Base-by-base conservation (phyloP, 1,140 invertebrate genomes). In the Nautilus pompilius region DNA sequence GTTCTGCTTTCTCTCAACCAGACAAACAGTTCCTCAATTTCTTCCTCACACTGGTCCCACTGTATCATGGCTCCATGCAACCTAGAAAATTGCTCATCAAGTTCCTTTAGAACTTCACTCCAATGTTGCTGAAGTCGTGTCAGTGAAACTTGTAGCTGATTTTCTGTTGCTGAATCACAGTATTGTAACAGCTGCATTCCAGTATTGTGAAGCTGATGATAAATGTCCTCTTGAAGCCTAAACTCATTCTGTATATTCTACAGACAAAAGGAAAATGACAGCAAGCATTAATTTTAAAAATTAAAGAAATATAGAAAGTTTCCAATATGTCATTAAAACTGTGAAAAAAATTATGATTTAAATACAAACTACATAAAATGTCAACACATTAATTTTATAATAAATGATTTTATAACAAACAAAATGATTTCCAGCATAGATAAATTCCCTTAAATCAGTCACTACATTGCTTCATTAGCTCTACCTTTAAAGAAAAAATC, bases 11-110 rank as follows among this genome's bases (percentile, higher is more conserved):
- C 76, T 53, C 75, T 76, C 34, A 83, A 65, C 77, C 78, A 76
- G 54, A 60, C 45, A 29, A 79, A 64, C 30, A 76, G 68, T 22
- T 80, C 76, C 56, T 80, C 76, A 58, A 82, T 73, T 45, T 76
- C 72, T 58, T 72, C 64, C 68, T 85, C 82, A 71, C 81, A 83
- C n/a, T 75, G 73, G 20, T 76, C 68, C 79, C 83, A 83, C 63
- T 82, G 74, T 33, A 72, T 68, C 20, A 78, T 65, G 1, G 84
- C 66, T 36, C 71, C 74, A 49, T 81, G 77, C 4, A 85, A 73
- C 57, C 78, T 77, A 34, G 79, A 70, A 4, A 75, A 67, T 90
- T 93, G 95, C 0, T 91, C 94, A 68, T 91, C 88, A 0, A 96
- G 81, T 34, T 63, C 51, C 8, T 62, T 55, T 20, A 69, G 64